A percentile compares a stretch with the other conserved stretches of the same genome.
These are phyloP conservation scores for Sturmia bella DNA, from an alignment of 2,888 invertebrate genomes.

Conservation along the genomic window DNA sequence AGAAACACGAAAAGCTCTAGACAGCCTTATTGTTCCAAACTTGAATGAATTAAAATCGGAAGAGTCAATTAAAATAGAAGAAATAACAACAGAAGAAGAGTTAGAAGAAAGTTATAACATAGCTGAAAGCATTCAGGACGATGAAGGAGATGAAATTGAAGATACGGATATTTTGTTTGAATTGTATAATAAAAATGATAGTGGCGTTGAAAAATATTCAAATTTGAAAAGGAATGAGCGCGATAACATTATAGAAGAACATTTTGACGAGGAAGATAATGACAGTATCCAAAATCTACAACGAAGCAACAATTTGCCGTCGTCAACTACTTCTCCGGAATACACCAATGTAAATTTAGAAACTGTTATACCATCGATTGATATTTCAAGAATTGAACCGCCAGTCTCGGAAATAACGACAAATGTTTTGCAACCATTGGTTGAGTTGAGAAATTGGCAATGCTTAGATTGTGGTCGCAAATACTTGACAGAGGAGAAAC, in stretches of 20 bases:
- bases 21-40: not conserved
- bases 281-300: not conserved
- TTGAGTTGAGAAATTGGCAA: slow-evolving; percentile 44
- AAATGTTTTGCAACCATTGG: slow-evolving; percentile 15
- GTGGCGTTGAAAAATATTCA: slow-evolving; percentile 42
- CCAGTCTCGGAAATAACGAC: not conserved
- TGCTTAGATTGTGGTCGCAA: slow-evolving; percentile 70
- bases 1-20: not conserved
- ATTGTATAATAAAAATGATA: slow-evolving; percentile 55
- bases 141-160: slow-evolving; percentile 45
- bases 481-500: slow-evolving; percentile 67
- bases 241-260: not conserved
- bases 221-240: slow-evolving; percentile 10
- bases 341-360: not conserved
- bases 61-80: not conserved
- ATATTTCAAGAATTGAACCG: slow-evolving; percentile 46
- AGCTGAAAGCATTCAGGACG: slow-evolving; percentile 29
- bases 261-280: not conserved
- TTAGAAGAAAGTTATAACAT: slow-evolving; percentile 27
- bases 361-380: not conserved
- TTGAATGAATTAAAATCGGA: not conserved
- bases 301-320: slow-evolving; percentile 1
- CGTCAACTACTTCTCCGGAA: not conserved
- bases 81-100: not conserved
- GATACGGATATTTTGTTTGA: slow-evolving; percentile 60